Percentiles rank a stretch among this genome's conserved stretches.
phyloP scores from a whole-genome alignment of 2,113 vertebrate genomes.

The Pedionomus torquatus region DNA sequence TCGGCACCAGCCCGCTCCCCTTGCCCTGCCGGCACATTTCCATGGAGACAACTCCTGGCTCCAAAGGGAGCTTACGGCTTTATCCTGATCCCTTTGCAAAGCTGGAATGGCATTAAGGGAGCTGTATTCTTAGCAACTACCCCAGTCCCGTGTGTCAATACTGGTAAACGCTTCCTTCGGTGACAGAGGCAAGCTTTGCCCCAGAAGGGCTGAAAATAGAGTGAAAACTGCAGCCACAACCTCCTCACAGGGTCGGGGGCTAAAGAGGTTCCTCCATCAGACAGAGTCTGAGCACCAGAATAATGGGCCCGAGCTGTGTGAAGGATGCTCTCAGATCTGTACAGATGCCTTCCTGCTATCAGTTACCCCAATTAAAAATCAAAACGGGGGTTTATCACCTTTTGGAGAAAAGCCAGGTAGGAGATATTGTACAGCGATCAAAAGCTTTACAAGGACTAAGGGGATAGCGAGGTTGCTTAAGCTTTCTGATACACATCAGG shows the following conservation, averaged over 20 bases:
- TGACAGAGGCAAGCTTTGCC: not conserved
- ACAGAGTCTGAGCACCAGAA: not conserved
- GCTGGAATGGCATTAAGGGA: not conserved
- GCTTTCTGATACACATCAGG: conserved; percentile 15
- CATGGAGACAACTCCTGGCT: conserved; percentile 24
- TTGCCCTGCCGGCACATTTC: not conserved
- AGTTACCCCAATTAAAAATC: conserved; percentile 49
- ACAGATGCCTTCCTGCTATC: not conserved
- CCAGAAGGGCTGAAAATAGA: not conserved
- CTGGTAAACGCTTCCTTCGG: not conserved
- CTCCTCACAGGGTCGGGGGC: accelerated
- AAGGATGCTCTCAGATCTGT: not conserved
- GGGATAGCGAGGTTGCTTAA: not conserved
- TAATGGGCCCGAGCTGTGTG: not conserved
- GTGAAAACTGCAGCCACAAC: not conserved
- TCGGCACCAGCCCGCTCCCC: not conserved
- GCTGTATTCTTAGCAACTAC: not conserved
- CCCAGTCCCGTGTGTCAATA: not conserved
- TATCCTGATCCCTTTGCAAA: not conserved
- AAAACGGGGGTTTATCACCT: conserved; percentile 31
- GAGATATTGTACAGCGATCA: conserved; percentile 13
- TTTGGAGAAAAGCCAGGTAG: conserved; percentile 34
- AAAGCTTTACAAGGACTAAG: conserved; percentile 32
- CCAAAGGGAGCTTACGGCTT: not conserved
- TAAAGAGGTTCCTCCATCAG: not conserved